phyloP scores from a whole-genome alignment of 2,888 invertebrate species.

The Eumacrocentrus americanus region DNA sequence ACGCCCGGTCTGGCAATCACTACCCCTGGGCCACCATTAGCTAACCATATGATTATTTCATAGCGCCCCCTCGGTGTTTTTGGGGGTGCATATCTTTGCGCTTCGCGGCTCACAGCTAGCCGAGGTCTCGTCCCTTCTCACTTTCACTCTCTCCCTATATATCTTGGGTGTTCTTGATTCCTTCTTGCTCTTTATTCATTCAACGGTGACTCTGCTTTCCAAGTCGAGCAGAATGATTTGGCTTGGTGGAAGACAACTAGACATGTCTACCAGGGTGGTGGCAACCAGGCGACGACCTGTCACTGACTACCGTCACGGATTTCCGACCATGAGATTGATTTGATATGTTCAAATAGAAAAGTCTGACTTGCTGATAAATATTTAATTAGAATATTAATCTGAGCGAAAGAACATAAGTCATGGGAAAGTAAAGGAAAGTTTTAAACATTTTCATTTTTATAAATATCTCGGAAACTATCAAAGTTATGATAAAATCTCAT shows the following conservation, averaged over 20 bases:
- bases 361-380: slow-evolving; percentile 15
- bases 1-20: slow-evolving; percentile 53
- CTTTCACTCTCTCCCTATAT: neutral
- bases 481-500: no score
- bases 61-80: slow-evolving; percentile 43
- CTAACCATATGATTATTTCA: slow-evolving; percentile 63
- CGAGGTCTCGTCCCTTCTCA: slow-evolving; percentile 1
- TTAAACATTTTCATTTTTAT: no score
- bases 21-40: slow-evolving; percentile 57
- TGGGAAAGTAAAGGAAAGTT: neutral
- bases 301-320: slow-evolving; percentile 24
- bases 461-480: no score
- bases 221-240: slow-evolving; percentile 23
- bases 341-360: neutral
- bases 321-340: slow-evolving; percentile 25
- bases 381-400: neutral
- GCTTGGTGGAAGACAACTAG: neutral
- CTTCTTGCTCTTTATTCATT: neutral
- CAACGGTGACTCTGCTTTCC: slow-evolving; percentile 13
- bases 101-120: slow-evolving; percentile 15
- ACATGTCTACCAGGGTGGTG: slow-evolving; percentile 6
- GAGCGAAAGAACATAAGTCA: neutral
- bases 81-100: slow-evolving; percentile 52
- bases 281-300: slow-evolving; percentile 12
- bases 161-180: no score